A percentile compares a stretch with the other conserved stretches of the same genome.
These are phyloP conservation scores for Myoxocephalus aenaeus DNA, from an alignment of 2,797 vertebrate species.

Conservation along the genomic window DNA sequence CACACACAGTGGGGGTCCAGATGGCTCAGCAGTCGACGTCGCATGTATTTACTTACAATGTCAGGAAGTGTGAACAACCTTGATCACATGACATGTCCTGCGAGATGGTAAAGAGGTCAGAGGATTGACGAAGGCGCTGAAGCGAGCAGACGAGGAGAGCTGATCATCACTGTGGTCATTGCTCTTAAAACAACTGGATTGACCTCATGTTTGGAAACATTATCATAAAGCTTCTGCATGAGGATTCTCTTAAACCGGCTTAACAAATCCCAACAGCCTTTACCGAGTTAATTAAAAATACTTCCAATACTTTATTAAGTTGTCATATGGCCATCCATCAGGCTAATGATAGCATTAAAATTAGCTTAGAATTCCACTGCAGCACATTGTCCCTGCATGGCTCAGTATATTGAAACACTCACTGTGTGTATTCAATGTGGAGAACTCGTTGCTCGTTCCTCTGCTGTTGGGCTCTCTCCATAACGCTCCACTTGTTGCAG, in stretches of 20 bases:
- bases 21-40: slow-evolving; percentile 39
- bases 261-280: not conserved
- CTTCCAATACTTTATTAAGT: slow-evolving; percentile 15
- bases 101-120: slow-evolving; percentile 42
- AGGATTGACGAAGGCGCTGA: slow-evolving; percentile 14
- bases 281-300: slow-evolving; percentile 21
- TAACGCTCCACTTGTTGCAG: slow-evolving; percentile 5
- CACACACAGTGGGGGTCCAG: slow-evolving; percentile 30
- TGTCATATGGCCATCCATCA: slow-evolving; percentile 10
- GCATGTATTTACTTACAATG: slow-evolving; percentile 35
- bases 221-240: slow-evolving; percentile 1
- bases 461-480: slow-evolving; percentile 15
- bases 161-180: slow-evolving; percentile 21
- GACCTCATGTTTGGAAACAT: slow-evolving; percentile 21
- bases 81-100: slow-evolving; percentile 26
- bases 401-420: slow-evolving; percentile 6
- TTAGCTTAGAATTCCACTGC: slow-evolving; percentile 8
- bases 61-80: slow-evolving; percentile 39
- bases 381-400: slow-evolving; percentile 9
- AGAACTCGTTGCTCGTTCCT: slow-evolving; percentile 21
- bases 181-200: slow-evolving; percentile 26
- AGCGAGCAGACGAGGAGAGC: not conserved
- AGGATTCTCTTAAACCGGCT: slow-evolving; percentile 8
- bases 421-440: slow-evolving; percentile 12
- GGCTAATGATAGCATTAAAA: slow-evolving; percentile 39